A percentile compares a stretch with the other conserved stretches of the same genome.
Evolutionary conservation across 2,797 vertebrate genomes (phyloP).

Genomic region (Ispidina lecontei): DNA sequence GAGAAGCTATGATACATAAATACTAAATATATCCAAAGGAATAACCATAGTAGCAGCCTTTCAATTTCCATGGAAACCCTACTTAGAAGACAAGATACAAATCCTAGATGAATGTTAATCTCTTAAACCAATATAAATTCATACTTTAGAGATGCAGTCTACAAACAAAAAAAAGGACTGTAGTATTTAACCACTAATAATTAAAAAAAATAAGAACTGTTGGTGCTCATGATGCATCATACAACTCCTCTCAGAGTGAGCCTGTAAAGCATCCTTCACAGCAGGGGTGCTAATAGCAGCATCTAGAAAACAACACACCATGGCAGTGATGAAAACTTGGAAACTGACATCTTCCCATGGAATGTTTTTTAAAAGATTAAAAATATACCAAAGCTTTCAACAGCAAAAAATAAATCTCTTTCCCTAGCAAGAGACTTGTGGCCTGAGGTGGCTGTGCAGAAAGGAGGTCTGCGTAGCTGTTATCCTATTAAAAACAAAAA

Average conservation of each 20-base stretch:
- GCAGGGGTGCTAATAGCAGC: neutral
- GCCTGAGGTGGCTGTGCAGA: neutral
- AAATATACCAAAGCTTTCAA: neutral
- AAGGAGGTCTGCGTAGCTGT: neutral
- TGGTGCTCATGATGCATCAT: neutral
- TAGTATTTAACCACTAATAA: neutral
- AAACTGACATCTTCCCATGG: neutral
- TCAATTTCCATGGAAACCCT: slow-evolving; percentile 59
- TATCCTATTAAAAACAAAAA: neutral
- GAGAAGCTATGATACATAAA: slow-evolving; percentile 4
- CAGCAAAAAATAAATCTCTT: neutral
- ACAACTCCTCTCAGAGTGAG: neutral
- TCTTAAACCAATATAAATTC: slow-evolving; percentile 8
- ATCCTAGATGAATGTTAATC: neutral
- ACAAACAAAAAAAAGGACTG: neutral
- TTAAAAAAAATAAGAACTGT: neutral
- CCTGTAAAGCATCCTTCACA: neutral
- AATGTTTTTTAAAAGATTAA: neutral
- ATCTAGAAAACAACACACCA: neutral
- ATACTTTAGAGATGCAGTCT: neutral
- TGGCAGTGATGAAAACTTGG: neutral
- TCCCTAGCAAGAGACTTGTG: neutral
- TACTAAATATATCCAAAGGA: slow-evolving; percentile 16
- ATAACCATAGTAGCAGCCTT: slow-evolving; percentile 48
- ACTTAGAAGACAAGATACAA: slow-evolving; percentile 18